Percentiles rank a stretch among this genome's conserved stretches.
phyloP scores from a whole-genome alignment of 2,113 vertebrate species.

The Sclerurus mexicanus region DNA sequence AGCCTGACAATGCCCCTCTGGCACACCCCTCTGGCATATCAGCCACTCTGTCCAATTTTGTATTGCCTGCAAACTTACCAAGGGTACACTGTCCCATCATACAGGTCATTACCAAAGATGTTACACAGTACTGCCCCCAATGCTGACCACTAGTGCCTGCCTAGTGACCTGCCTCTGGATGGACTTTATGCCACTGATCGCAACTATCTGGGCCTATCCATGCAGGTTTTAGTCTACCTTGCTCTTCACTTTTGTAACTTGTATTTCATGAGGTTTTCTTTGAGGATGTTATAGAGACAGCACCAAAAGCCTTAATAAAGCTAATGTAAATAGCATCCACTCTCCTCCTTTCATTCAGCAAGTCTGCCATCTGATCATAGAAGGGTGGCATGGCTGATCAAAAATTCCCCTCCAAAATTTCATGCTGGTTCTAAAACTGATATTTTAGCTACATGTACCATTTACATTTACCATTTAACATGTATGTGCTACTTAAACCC shows the following conservation, averaged over 20 bases:
- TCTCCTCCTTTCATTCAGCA: neutral
- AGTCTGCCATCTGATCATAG: neutral
- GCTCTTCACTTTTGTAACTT: neutral
- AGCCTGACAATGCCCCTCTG: neutral
- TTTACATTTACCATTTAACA: neutral
- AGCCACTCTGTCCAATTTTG: neutral
- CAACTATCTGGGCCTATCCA: neutral
- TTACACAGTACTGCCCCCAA: neutral
- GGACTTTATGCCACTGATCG: neutral
- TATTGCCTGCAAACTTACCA: neutral
- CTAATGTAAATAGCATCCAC: neutral
- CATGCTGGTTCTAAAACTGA: neutral
- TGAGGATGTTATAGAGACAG: neutral
- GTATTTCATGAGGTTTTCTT: neutral
- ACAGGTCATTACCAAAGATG: neutral
- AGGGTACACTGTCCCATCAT: neutral
- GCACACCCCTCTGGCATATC: neutral
- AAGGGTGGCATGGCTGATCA: neutral
- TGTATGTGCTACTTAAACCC: neutral
- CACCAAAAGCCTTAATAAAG: neutral
- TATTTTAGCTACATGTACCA: neutral
- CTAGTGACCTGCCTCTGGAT: neutral
- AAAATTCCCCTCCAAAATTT: neutral
- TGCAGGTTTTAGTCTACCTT: neutral
- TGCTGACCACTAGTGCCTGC: neutral